Evolutionary conservation across 23 tunicate species (phyloP).

Genomic region (Ciona savignyi): DNA sequence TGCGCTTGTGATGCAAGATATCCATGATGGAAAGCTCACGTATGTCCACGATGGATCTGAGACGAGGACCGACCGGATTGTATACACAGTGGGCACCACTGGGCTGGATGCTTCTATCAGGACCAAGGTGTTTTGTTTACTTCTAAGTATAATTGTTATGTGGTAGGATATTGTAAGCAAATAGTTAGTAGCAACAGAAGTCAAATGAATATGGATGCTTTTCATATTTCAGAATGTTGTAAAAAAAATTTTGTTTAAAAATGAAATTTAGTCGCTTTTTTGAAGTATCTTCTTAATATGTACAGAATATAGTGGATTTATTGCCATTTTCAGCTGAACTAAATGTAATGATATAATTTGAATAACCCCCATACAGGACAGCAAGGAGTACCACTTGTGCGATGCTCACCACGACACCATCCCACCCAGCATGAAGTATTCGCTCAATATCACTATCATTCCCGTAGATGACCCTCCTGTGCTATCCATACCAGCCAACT

Average conservation of each 20-base stretch:
- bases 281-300: too few relatives aligned
- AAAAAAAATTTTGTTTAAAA: too few relatives aligned
- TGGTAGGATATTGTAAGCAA: too few relatives aligned
- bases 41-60: slow-evolving; percentile 57
- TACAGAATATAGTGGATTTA: too few relatives aligned
- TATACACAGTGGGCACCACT: neutral
- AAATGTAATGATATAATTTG: neutral
- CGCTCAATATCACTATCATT: slow-evolving; percentile 16
- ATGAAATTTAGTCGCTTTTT: too few relatives aligned
- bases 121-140: slow-evolving; percentile 9
- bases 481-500: slow-evolving; percentile 36
- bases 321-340: too few relatives aligned
- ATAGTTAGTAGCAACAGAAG: too few relatives aligned
- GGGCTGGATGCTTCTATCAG: slow-evolving; percentile 5
- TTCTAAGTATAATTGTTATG: too few relatives aligned
- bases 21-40: neutral
- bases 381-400: slow-evolving; percentile 15
- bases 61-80: neutral
- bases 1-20: neutral
- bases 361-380: slow-evolving; percentile 3
- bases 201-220: too few relatives aligned
- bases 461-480: slow-evolving; percentile 61
- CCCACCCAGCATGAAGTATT: neutral
- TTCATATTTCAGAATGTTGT: too few relatives aligned
- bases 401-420: neutral